Base-by-base conservation (phyloP, 2,888 invertebrate species). In the Geotrupes spiniger region DNA sequence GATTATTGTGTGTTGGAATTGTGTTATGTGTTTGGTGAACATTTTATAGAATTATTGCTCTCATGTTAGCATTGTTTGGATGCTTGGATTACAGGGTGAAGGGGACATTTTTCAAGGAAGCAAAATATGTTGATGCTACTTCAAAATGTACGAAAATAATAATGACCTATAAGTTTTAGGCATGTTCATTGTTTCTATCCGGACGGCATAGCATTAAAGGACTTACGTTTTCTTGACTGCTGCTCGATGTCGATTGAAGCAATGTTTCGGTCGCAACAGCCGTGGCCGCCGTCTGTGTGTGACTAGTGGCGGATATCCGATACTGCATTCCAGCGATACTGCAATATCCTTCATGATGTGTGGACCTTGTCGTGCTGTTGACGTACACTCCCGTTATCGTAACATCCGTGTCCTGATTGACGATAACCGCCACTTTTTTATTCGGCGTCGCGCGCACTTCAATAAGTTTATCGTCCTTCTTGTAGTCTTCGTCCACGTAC, bases 361-460 rank as follows among this genome's bases (percentile, higher is more conserved):
- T 89, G 26, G 83, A 82, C 46, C 84, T 78, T 1, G 85, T 85
- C 15, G 87, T 84, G 63, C 84, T 81, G 69, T 85, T 85, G 41
- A 85, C 84, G 71, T 91, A 91, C 49, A 91, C 89, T 10, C 90
- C 90, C 2, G 91, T 91, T 61, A 91, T 90, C 25, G 91, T 92
- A 16, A 91, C 89, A 65, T 91, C 91, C 0, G 90, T 87, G 62
- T 91, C 90, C 72, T 89, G 89, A 68, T 87, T 87, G 14, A 91
- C 82, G 63, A 91, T 89, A 27, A 91, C 87, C 57, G 90, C 87
- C 53, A 85, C 83, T 61, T 82, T 81, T 62, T 81, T 81, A 54
- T 79, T 80, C 38, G 72, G 71, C 58, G 60, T 73, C 60, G 67
- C 65, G 37, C 68, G 64, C 49, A 70, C 70, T 57, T 73, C 74